Percentiles rank a stretch among this genome's conserved stretches.
Evolutionary conservation across 2,113 vertebrate genomes (phyloP).

Genomic region (Axis porcinus): DNA sequence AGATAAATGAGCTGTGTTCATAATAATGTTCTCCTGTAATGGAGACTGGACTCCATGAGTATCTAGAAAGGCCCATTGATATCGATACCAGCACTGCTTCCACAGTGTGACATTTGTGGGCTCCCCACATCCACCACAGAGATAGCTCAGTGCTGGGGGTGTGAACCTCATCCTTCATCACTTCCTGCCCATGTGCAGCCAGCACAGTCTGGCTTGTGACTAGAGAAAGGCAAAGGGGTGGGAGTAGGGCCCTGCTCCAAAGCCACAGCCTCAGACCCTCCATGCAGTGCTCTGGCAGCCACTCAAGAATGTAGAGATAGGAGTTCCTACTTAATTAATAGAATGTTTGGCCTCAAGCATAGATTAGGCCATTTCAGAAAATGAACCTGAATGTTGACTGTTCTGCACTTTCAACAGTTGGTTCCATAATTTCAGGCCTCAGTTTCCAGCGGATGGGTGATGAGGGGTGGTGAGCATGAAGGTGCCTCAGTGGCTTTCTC

Average conservation of each 20-base stretch:
- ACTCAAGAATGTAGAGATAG: not conserved
- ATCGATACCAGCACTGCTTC: too few species aligned
- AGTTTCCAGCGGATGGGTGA: not conserved
- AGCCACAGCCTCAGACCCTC: not conserved
- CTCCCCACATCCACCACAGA: not conserved
- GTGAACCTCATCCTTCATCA: not conserved
- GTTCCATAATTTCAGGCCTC: not conserved
- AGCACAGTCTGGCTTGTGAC: not conserved
- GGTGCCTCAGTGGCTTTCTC: not conserved
- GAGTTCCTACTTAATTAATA: not conserved
- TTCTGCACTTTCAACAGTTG: conserved; percentile 5
- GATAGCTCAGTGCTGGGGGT: not conserved
- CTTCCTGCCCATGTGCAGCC: not conserved
- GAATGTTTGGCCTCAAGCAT: not conserved
- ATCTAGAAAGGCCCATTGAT: not conserved
- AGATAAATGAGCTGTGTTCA: not conserved
- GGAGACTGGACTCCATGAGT: not conserved
- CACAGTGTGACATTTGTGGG: too few species aligned
- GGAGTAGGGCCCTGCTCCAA: not conserved
- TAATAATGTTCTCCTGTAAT: not conserved
- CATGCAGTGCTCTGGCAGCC: too few species aligned
- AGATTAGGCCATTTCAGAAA: conserved; percentile 28
- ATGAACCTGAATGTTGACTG: not conserved
- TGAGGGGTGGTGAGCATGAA: accelerated
- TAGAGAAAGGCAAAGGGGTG: not conserved